These are phyloP conservation scores for Saguinus midas DNA, from an alignment of 2,113 vertebrate species.

Conservation along the genomic window DNA sequence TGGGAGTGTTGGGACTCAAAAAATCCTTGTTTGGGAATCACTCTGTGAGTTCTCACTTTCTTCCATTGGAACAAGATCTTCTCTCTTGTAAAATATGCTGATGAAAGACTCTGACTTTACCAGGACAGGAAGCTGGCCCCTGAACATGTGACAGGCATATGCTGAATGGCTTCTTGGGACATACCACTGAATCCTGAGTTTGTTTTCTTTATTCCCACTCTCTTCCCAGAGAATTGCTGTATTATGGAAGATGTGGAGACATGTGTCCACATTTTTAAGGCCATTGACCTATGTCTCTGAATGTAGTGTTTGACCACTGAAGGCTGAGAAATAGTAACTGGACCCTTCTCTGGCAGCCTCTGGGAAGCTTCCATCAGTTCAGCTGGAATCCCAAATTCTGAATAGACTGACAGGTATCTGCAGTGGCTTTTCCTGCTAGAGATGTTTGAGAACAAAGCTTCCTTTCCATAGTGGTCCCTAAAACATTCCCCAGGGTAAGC, in stretches of 20 bases:
- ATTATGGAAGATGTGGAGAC: conserved; percentile 67
- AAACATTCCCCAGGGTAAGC: conserved; percentile 62
- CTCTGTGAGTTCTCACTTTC: conserved; percentile 34
- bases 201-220: conserved; percentile 46
- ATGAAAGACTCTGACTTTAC: conserved; percentile 52
- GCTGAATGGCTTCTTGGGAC: conserved; percentile 20
- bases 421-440: not conserved
- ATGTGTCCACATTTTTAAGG: conserved; percentile 66
- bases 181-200: conserved; percentile 1
- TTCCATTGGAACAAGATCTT: conserved; percentile 16
- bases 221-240: conserved; percentile 57
- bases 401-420: conserved; percentile 19
- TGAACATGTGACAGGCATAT: not conserved
- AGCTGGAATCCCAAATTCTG: conserved; percentile 69
- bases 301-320: conserved; percentile 61
- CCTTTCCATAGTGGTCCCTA: conserved; percentile 58
- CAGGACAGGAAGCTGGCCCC: not conserved
- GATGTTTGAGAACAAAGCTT: conserved; percentile 27
- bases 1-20: not conserved
- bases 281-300: conserved; percentile 55
- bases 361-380: conserved; percentile 65
- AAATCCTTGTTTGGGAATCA: conserved; percentile 25
- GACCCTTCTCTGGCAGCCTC: conserved; percentile 38
- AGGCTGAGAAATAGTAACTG: conserved; percentile 17
- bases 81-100: not conserved